These are phyloP conservation scores for Lepilemur septentrionalis DNA, from an alignment of 2,797 vertebrate genomes.

Conservation along the genomic window DNA sequence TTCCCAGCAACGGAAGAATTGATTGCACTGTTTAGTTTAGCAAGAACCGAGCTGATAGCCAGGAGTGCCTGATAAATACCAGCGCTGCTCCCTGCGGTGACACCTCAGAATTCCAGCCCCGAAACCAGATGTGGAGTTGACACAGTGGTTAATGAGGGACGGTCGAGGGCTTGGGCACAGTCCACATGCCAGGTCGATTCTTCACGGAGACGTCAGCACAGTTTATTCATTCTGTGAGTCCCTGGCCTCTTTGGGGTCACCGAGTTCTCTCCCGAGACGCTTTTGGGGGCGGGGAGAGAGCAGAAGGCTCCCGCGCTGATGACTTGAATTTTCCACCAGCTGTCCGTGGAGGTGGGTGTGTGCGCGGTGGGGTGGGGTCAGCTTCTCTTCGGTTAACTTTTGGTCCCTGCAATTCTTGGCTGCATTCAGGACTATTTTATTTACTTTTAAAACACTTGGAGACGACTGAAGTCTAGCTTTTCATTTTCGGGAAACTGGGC, in stretches of 20 bases:
- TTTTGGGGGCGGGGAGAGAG: neutral
- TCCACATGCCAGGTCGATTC: constrained; percentile 38
- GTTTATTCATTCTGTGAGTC: constrained; percentile 21
- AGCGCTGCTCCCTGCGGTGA: constrained; percentile 44
- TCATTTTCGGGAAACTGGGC: neutral
- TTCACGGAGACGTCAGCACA: neutral
- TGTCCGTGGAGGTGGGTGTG: neutral
- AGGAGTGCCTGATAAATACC: constrained; percentile 29
- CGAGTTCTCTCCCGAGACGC: neutral
- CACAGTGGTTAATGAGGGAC: constrained; percentile 51
- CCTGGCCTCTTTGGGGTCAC: constrained; percentile 9
- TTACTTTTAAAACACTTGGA: constrained; percentile 4
- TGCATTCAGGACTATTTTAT: constrained; percentile 12
- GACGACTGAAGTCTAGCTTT: neutral
- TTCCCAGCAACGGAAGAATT: neutral
- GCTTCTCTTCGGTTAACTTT: neutral
- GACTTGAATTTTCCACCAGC: constrained; percentile 15
- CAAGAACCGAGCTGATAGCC: constrained; percentile 27
- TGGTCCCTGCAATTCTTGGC: neutral
- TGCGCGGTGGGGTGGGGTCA: neutral
- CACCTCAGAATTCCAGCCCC: constrained; percentile 22
- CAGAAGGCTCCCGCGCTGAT: neutral
- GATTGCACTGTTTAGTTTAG: constrained; percentile 27
- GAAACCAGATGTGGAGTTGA: constrained; percentile 61
- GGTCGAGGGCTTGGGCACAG: neutral